Percentiles rank a stretch among this genome's conserved stretches.
Evolutionary conservation across 2,888 invertebrate species (phyloP).

Genomic region (Sphinx pinastri): DNA sequence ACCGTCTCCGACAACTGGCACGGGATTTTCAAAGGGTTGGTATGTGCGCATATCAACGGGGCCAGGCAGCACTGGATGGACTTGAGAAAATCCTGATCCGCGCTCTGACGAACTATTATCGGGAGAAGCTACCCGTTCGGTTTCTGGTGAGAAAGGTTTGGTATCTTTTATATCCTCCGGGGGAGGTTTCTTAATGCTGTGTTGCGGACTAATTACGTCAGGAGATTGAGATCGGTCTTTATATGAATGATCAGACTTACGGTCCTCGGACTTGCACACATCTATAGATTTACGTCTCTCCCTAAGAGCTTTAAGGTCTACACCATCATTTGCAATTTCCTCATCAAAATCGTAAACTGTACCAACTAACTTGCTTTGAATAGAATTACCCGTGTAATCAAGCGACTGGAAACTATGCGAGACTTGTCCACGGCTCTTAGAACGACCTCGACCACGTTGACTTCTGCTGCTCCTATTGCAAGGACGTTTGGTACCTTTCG

Average conservation of each 20-base stretch:
- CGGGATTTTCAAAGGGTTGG: conserved; percentile 85
- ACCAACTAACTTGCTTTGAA: conserved; percentile 91
- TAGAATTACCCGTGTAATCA: conserved; percentile 86
- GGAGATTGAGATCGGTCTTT: conserved; percentile 85
- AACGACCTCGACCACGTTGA: conserved; percentile 78
- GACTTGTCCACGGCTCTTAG: conserved; percentile 70
- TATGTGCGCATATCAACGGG: conserved; percentile 96
- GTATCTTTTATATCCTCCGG: conserved; percentile 72
- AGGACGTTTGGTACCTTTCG: conserved; percentile 66
- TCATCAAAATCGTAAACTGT: conserved; percentile 96
- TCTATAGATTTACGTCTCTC: conserved; percentile 91
- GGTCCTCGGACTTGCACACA: conserved; percentile 78
- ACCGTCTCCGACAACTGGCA: conserved; percentile 83
- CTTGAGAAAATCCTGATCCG: conserved; percentile 76
- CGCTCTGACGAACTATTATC: conserved; percentile 47
- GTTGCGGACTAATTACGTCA: conserved; percentile 80
- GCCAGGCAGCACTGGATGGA: conserved; percentile 90
- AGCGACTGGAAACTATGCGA: conserved; percentile 60
- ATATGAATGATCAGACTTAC: conserved; percentile 81
- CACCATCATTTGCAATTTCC: conserved; percentile 89
- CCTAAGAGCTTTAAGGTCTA: conserved; percentile 90
- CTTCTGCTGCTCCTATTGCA: conserved; percentile 72
- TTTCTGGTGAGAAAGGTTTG: conserved; percentile 77
- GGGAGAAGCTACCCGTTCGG: conserved; percentile 52
- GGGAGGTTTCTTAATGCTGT: conserved; percentile 59